phyloP scores from a whole-genome alignment of 1,140 invertebrate genomes.

The Helicoverpa zea region DNA sequence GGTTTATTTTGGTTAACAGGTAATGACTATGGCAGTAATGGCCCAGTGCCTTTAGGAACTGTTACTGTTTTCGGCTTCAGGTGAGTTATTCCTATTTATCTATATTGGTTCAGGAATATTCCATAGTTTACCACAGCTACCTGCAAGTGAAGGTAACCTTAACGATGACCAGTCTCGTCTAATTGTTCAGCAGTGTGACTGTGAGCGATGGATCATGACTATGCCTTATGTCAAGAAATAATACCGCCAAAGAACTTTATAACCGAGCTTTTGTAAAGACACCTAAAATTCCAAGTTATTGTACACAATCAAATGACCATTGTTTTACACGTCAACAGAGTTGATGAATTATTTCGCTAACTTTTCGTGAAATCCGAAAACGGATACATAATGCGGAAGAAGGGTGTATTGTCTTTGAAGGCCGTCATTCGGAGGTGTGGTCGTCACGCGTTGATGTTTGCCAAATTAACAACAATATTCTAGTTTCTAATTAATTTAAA shows the following conservation, averaged over 20 bases:
- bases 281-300: conserved; percentile 18
- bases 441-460: conserved; percentile 34
- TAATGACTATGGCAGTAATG: conserved; percentile 63
- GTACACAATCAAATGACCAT: conserved; percentile 45
- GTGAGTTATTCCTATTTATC: conserved; percentile 55
- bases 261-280: conserved; percentile 8
- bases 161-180: background rate
- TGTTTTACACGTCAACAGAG: conserved; percentile 55
- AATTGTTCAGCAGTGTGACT: conserved; percentile 16
- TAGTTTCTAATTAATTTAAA: conserved; percentile 28
- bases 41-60: conserved; percentile 47
- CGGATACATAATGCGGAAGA: conserved; percentile 56
- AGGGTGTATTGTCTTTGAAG: conserved; percentile 55
- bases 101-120: background rate
- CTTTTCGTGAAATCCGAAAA: conserved; percentile 55
- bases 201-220: conserved; percentile 29
- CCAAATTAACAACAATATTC: conserved; percentile 29
- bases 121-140: too few relatives aligned
- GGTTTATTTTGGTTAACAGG: conserved; percentile 61
- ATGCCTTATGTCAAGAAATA: conserved; percentile 8
- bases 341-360: conserved; percentile 62
- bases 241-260: background rate
- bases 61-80: conserved; percentile 60
- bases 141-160: background rate
- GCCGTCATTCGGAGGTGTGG: conserved; percentile 48